Evolutionary conservation across 2,797 vertebrate genomes (phyloP), one percentile per base, ranked within the genome.

Genomic region (Sciaenops ocellatus): DNA sequence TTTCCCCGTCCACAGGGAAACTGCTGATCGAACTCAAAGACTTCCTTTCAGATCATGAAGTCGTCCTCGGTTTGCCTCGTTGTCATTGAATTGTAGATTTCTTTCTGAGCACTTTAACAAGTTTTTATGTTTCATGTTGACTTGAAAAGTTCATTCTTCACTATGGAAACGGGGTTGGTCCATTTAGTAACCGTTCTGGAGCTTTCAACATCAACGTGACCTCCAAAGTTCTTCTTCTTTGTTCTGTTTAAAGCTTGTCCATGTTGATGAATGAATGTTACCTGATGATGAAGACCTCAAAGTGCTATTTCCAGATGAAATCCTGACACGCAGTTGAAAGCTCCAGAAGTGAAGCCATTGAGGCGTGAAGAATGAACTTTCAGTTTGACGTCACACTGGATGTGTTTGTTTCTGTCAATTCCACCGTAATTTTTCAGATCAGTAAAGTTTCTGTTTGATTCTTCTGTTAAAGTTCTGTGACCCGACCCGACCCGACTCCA

Each of bases 91-190:
- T 18, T 7, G 30, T 34, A 34, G 1, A 26, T 60, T 42, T 62
- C 17, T 61, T 18, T 26, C 22, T 28, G 66, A 68, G 66, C 66
- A 68, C 51, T 68, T 68, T 55, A 55, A 55, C 38, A 22, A 55
- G 30, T 34, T 34, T 22, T 20, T 55, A 2, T 17, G 15, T 13
- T 67, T 34, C 50, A 12, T 1, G 5, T 34, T 22, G n/a, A 13
- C 13, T 61, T 61, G n/a, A 44, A 61, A 44, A 44, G n/a, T 26
- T 62, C 6, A 17, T 46, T 24, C 12, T 20, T 57, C 5, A 24
- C 5, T 16, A 4, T 50, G 28, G 20, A 34, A 34, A 34, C 6
- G 1, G 7, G 20, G 12, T n/a, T 9, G 17, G 60, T 20, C 10
- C 5, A 1, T 64, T 47, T 64, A 28, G 61, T 18, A 9, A 13